These are phyloP conservation scores for Pyrrhia umbra DNA, from an alignment of 2,888 invertebrate genomes.

Conservation along the genomic window DNA sequence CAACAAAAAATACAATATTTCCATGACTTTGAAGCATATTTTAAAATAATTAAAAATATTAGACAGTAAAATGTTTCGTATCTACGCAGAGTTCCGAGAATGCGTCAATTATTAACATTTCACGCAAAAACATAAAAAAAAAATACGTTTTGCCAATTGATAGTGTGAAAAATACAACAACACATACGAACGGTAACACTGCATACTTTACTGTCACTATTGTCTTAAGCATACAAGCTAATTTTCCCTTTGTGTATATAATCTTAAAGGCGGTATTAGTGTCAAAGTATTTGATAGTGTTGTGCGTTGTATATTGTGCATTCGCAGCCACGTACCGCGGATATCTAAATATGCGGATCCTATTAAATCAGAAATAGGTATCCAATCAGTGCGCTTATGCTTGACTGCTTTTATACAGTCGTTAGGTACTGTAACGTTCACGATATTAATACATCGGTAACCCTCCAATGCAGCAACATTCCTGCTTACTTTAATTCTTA, in stretches of 20 bases:
- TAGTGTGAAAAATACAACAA: constrained; percentile 55
- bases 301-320: constrained; percentile 19
- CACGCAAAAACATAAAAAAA: constrained; percentile 55
- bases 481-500: constrained; percentile 62
- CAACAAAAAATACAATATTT: too few relatives aligned
- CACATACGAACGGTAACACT: constrained; percentile 25
- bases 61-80: too few relatives aligned
- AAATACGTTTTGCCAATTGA: constrained; percentile 43
- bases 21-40: too few relatives aligned
- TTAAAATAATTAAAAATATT: too few relatives aligned
- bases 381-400: constrained; percentile 81
- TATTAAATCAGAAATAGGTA: constrained; percentile 85
- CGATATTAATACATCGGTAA: constrained; percentile 62
- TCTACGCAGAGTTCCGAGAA: constrained; percentile 31
- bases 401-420: constrained; percentile 76
- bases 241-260: constrained; percentile 19
- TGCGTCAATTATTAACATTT: constrained; percentile 64
- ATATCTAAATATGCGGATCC: constrained; percentile 73
- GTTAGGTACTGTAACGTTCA: constrained; percentile 67
- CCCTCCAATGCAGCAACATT: constrained; percentile 54
- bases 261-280: constrained; percentile 20
- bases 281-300: constrained; percentile 22
- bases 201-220: constrained; percentile 37
- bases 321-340: constrained; percentile 60
- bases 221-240: constrained; percentile 23